Evolutionary conservation across 2,797 vertebrate species (phyloP).

Genomic region (Phoeniculus purpureus): DNA sequence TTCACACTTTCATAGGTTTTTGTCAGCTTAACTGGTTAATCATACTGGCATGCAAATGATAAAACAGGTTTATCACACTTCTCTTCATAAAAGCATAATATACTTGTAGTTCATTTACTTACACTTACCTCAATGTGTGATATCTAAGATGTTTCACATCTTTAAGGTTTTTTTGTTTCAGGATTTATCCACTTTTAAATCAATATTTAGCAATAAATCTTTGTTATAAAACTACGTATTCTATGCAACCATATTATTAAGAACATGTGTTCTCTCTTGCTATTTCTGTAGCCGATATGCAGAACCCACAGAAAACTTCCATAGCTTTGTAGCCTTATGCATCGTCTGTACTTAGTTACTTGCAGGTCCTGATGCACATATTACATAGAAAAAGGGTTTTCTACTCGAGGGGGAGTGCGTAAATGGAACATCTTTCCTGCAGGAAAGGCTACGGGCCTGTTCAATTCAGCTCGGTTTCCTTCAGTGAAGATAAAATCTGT

Average conservation of each 20-base stretch:
- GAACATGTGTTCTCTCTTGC: not conserved
- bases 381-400: not conserved
- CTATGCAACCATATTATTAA: accelerated
- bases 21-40: not conserved
- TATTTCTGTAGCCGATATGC: not conserved
- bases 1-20: not conserved
- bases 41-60: not conserved
- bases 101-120: not conserved
- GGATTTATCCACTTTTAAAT: not conserved
- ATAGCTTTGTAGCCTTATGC: not conserved
- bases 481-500: not conserved
- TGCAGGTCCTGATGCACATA: not conserved
- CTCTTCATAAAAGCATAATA: not conserved
- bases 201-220: not conserved
- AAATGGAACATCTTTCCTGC: not conserved
- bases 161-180: not conserved
- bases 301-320: not conserved
- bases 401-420: not conserved
- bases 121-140: not conserved
- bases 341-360: not conserved
- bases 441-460: not conserved
- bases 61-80: not conserved
- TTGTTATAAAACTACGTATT: not conserved
- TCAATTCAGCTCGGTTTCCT: not conserved
- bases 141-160: not conserved